phyloP scores from a whole-genome alignment of 2,888 invertebrate species.

The Torymus texanus region DNA sequence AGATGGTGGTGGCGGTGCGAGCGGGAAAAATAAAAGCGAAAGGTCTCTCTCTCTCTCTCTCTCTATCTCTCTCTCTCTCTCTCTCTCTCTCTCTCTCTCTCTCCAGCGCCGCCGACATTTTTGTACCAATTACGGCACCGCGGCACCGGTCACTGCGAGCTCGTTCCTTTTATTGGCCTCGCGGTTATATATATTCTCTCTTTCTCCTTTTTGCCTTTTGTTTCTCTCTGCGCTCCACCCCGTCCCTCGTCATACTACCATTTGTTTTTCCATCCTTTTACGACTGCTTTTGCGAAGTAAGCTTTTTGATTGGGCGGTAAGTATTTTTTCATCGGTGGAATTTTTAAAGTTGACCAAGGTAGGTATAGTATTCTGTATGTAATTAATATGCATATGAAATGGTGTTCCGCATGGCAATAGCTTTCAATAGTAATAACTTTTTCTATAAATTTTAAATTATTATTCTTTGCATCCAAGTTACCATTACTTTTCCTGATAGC shows the following conservation, averaged over 20 bases:
- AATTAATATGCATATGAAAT: too few relatives aligned
- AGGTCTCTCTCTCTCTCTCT: slow-evolving; percentile 4
- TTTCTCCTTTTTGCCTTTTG: background rate
- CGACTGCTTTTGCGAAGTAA: too few relatives aligned
- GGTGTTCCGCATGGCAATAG: too few relatives aligned
- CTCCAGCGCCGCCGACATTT: slow-evolving; percentile 56
- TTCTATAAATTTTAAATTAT: too few relatives aligned
- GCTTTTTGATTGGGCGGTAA: too few relatives aligned
- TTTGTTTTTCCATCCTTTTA: background rate
- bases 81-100: background rate
- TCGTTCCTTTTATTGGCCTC: background rate
- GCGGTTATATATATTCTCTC: background rate
- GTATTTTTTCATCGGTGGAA: too few relatives aligned
- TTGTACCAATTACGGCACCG: slow-evolving; percentile 61
- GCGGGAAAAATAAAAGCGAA: slow-evolving; percentile 42
- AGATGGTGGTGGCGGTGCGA: slow-evolving; percentile 38
- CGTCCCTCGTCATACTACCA: too few relatives aligned
- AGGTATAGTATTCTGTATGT: too few relatives aligned
- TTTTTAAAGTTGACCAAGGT: too few relatives aligned
- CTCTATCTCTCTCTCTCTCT: background rate
- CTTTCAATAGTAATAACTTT: too few relatives aligned
- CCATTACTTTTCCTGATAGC: too few relatives aligned
- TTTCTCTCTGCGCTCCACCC: background rate
- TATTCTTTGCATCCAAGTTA: too few relatives aligned
- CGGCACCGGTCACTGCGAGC: slow-evolving; percentile 9